Evolutionary conservation across 2,888 invertebrate species (phyloP), one percentile per base, ranked within the genome.

Genomic region (Ceraclea dissimilis): DNA sequence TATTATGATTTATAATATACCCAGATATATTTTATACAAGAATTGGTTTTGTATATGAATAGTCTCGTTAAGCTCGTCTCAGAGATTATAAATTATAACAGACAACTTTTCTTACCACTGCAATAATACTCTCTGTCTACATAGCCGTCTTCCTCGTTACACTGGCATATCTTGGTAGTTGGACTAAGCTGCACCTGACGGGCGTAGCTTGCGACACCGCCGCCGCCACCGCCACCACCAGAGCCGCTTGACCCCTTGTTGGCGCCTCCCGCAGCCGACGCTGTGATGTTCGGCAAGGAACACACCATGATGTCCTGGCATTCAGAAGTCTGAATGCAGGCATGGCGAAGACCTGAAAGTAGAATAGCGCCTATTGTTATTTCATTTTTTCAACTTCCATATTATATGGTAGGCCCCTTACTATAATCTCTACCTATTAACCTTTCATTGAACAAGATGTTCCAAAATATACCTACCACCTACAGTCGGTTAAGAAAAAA

Each of bases 271-370:
- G 1, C 75, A 60, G 68, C 68, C 47, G 70, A 69, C 13, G 69
- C 65, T 1, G 82, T 82, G 48, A 76, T 72, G 69, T 81, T 82
- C 0, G 80, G 79, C 1, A 71, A 67, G 31, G 75, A 74, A 66
- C 86, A 86, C 54, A 81, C 74, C 52, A 85, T 75, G 0, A 82
- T 82, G 21, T 82, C 81, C 64, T 80, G 79, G 63, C 86, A 86
- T 52, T 86, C 85, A 52, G 78, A 74, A 63, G 79, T 77, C 65
- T 77, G 78, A 18, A 70, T 71, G 69, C 86, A 86, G 1, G 75
- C 72, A 66, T 84, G 83, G 67, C 78, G 78, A 17, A 82, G 70
- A 1, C 76, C 82, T 83, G 71, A 2, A 66, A 63, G 2, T 16
- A 20, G 4, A 47, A 47, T n/a, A 31, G n/a, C n/a, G n/a, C n/a